A percentile compares a stretch with the other conserved stretches of the same genome.
phyloP scores from a whole-genome alignment of 2,113 vertebrate genomes.

The Colaptes auratus region DNA sequence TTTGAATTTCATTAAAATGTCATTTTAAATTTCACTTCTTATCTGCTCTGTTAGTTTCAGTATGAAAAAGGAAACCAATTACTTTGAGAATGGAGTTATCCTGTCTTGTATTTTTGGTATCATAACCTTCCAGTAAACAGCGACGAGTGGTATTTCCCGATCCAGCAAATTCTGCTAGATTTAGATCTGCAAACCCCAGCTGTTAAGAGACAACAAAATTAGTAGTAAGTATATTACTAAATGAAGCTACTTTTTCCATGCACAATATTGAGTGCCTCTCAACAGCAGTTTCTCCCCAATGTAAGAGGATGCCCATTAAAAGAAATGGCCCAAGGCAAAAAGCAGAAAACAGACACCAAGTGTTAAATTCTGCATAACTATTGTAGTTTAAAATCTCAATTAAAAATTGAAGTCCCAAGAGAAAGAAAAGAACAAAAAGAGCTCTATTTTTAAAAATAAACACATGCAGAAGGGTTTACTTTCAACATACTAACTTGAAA shows the following conservation, averaged over 20 bases:
- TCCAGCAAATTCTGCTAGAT: conserved; percentile 96
- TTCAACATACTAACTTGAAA: not conserved
- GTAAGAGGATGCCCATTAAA: not conserved
- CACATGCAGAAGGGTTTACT: not conserved
- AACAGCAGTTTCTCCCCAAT: not conserved
- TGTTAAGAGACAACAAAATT: conserved; percentile 71
- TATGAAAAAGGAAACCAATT: conserved; percentile 1
- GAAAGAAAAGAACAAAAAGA: not conserved
- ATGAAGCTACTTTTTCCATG: not conserved
- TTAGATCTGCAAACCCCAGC: conserved; percentile 98
- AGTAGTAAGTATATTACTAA: not conserved
- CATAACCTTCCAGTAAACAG: conserved; percentile 95
- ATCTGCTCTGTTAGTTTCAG: not conserved
- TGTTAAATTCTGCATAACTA: not conserved
- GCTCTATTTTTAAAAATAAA: not conserved
- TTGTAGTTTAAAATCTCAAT: not conserved
- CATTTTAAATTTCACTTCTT: not conserved
- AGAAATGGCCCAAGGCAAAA: not conserved
- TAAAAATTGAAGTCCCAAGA: not conserved
- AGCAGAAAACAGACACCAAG: not conserved
- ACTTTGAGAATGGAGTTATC: conserved; percentile 99
- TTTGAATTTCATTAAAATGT: not conserved
- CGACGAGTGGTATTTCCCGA: conserved; percentile 90
- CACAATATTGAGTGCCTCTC: not conserved
- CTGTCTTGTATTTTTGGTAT: conserved; percentile 96